A percentile compares a stretch with the other conserved stretches of the same genome.
Conservation (phyloP, 1,140 invertebrate species). For the Oscheius sp. region DNA sequence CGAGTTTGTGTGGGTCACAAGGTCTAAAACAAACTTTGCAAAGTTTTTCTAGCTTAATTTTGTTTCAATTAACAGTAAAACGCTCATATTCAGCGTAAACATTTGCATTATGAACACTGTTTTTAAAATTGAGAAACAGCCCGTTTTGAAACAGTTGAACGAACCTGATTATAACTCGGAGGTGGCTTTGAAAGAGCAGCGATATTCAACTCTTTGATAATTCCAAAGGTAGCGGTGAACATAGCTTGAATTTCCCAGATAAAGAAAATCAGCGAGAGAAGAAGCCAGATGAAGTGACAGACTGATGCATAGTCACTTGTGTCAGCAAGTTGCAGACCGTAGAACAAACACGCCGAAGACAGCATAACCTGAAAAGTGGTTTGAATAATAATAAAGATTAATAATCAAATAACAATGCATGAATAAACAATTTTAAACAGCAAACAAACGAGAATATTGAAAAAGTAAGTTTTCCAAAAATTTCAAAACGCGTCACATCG, state of each 20-base stretch:
- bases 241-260: conserved; percentile 26
- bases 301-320: conserved; percentile 12
- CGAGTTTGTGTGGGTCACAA: no score
- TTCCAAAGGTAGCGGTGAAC: conserved; percentile 23
- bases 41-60: no score
- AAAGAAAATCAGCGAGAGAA: conserved; percentile 19
- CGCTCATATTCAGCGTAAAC: no score
- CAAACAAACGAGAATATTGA: no score
- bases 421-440: no score
- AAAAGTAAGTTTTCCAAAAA: no score
- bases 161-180: conserved; percentile 26
- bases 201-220: conserved; percentile 17
- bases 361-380: conserved; percentile 1
- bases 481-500: no score
- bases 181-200: conserved; percentile 11
- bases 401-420: no score
- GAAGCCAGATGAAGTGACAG: conserved; percentile 13
- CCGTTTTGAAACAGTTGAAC: not conserved
- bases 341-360: conserved; percentile 19
- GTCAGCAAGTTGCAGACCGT: conserved; percentile 28
- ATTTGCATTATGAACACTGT: no score
- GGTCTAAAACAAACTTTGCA: no score
- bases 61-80: no score
- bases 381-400: not conserved
- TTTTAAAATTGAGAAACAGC: no score